These are phyloP conservation scores for Pseudorasbora parva DNA, from an alignment of 2,113 vertebrate species.

Conservation along the genomic window DNA sequence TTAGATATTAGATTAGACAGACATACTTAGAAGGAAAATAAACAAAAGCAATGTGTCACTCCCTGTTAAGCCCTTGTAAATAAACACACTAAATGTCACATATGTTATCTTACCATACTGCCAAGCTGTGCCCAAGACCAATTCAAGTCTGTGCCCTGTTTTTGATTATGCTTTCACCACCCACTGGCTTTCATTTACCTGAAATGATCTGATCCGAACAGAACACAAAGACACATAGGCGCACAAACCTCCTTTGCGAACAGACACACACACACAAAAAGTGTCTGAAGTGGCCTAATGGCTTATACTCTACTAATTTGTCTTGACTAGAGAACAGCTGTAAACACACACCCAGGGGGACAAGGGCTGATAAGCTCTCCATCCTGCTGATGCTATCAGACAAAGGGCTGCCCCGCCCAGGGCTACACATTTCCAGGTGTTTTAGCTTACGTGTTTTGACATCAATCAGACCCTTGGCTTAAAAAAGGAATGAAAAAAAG, in stretches of 20 bases:
- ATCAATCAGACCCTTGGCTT: conserved; percentile 70
- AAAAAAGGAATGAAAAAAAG: conserved; percentile 61
- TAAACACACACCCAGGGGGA: conserved; percentile 63
- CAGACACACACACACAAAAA: neutral
- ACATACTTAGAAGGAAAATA: conserved; percentile 67
- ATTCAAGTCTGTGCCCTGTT: conserved; percentile 23
- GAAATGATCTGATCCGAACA: conserved; percentile 8
- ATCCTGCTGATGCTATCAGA: conserved; percentile 72
- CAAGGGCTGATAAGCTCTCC: conserved; percentile 60
- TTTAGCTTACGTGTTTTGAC: conserved; percentile 59
- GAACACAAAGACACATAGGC: conserved; percentile 6
- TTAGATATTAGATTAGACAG: conserved; percentile 72
- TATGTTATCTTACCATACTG: conserved; percentile 25
- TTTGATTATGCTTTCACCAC: conserved; percentile 1
- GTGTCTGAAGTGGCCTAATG: conserved; percentile 39
- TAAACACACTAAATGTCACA: conserved; percentile 51
- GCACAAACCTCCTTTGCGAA: neutral
- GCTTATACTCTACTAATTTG: conserved; percentile 66
- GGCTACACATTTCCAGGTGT: conserved; percentile 66
- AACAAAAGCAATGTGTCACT: conserved; percentile 67
- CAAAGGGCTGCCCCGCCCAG: conserved; percentile 69
- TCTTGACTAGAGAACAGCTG: conserved; percentile 74
- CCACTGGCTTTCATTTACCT: conserved; percentile 36
- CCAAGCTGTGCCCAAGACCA: conserved; percentile 3
- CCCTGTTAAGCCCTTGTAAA: conserved; percentile 47